These are phyloP conservation scores for Masnerella sp. DNA, from an alignment of 2,888 invertebrate genomes.

Conservation along the genomic window DNA sequence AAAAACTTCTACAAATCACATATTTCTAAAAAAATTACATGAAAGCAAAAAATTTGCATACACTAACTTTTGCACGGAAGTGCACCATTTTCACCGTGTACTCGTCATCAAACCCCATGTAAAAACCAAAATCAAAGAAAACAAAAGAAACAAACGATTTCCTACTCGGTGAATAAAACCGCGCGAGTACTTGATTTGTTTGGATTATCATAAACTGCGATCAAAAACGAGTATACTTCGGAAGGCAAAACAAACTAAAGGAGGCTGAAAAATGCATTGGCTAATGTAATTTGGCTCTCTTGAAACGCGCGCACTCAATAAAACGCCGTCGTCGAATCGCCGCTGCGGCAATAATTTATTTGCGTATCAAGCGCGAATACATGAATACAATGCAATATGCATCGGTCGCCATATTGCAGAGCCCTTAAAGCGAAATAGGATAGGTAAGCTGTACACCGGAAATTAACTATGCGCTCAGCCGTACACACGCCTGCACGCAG, in stretches of 20 bases:
- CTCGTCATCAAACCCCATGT: no score
- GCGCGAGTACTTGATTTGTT: constrained; percentile 37
- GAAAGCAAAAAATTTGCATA: not conserved
- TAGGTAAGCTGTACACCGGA: constrained; percentile 66
- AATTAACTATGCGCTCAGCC: constrained; percentile 69
- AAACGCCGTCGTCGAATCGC: constrained; percentile 57
- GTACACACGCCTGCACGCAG: constrained; percentile 65
- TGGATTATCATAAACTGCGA: no score
- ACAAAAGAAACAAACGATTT: no score
- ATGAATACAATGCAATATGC: constrained; percentile 59
- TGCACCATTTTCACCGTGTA: no score
- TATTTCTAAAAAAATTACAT: not conserved
- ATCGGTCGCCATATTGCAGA: constrained; percentile 58
- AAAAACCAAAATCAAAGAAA: no score
- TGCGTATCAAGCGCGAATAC: constrained; percentile 55
- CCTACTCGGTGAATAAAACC: no score
- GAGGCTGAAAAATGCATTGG: constrained; percentile 56
- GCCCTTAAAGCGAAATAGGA: constrained; percentile 62
- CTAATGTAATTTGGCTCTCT: constrained; percentile 22
- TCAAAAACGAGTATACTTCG: no score
- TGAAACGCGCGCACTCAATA: constrained; percentile 30
- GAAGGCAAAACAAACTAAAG: constrained; percentile 61
- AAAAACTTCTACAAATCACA: no score
- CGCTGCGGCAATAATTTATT: constrained; percentile 61
- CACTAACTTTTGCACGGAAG: no score